phyloP scores from a whole-genome alignment of 1,140 invertebrate species.

The Grapholita molesta region DNA sequence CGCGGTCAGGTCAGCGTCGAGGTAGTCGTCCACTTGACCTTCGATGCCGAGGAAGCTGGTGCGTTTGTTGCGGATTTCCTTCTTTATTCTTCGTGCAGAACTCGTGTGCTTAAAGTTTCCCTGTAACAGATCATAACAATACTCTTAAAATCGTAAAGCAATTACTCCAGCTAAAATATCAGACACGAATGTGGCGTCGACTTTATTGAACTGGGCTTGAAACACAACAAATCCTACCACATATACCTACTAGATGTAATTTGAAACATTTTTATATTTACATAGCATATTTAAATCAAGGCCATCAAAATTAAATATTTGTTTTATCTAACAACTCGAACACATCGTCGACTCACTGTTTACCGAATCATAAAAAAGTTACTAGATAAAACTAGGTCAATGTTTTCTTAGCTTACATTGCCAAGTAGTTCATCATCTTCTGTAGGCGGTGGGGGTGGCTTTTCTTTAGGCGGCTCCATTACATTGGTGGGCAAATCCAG shows the following conservation, averaged over 20 bases:
- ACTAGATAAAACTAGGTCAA: not conserved
- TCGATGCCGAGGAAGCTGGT: conserved; percentile 93
- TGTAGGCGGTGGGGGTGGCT: conserved; percentile 90
- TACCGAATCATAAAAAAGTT: not conserved
- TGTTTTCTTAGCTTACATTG: conserved; percentile 49
- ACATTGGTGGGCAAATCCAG: conserved; percentile 79
- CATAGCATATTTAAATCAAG: not conserved
- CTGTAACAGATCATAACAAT: conserved; percentile 40
- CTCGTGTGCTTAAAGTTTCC: conserved; percentile 85
- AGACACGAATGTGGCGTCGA: not conserved
- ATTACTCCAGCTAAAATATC: not conserved
- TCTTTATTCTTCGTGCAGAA: conserved; percentile 91
- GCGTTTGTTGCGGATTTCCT: conserved; percentile 89
- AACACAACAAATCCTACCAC: too few species aligned
- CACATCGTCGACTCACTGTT: not conserved
- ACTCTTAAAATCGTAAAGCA: not conserved
- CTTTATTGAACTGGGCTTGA: not conserved
- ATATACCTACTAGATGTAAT: not conserved
- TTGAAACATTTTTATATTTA: not conserved
- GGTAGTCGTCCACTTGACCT: conserved; percentile 83
- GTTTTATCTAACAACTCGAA: not conserved
- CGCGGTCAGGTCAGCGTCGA: conserved; percentile 83
- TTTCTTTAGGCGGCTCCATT: conserved; percentile 89
- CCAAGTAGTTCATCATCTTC: conserved; percentile 77
- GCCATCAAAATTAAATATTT: not conserved